phyloP scores from a whole-genome alignment of 1,140 invertebrate species.

The Bombus picipes region DNA sequence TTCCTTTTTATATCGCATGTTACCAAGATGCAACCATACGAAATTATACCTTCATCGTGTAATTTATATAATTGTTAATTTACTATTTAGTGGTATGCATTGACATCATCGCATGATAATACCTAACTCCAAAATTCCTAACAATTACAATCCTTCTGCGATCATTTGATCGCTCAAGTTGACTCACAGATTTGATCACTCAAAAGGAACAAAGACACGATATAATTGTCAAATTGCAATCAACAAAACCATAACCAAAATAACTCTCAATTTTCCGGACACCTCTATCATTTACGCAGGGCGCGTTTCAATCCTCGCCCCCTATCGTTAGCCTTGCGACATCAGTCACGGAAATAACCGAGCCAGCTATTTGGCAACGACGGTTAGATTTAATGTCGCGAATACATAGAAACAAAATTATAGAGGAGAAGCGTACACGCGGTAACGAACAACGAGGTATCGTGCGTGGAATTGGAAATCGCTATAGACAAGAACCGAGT shows the following conservation, averaged over 20 bases:
- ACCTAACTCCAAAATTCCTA: too few species aligned
- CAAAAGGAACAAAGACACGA: too few species aligned
- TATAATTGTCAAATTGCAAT: background rate
- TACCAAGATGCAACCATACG: too few species aligned
- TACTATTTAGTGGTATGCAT: too few species aligned
- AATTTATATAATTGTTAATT: too few species aligned
- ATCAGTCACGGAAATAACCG: conserved; percentile 1
- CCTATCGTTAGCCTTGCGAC: background rate
- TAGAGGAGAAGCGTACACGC: background rate
- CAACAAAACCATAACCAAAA: background rate
- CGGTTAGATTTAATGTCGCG: conserved; percentile 31
- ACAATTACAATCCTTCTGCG: too few species aligned
- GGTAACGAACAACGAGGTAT: conserved; percentile 20
- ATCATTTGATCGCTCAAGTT: too few species aligned
- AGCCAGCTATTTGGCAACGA: background rate
- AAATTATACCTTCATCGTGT: too few species aligned
- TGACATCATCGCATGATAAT: too few species aligned
- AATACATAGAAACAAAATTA: conserved; percentile 26
- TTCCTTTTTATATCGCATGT: too few species aligned
- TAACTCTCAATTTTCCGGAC: background rate
- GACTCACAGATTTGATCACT: too few species aligned
- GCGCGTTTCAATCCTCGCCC: background rate
- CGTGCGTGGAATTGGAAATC: conserved; percentile 40
- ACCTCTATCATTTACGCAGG: background rate
- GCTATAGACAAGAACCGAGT: background rate